Evolutionary conservation across 2,113 vertebrate genomes (phyloP).

Genomic region (Lagenorhynchus albirostris): DNA sequence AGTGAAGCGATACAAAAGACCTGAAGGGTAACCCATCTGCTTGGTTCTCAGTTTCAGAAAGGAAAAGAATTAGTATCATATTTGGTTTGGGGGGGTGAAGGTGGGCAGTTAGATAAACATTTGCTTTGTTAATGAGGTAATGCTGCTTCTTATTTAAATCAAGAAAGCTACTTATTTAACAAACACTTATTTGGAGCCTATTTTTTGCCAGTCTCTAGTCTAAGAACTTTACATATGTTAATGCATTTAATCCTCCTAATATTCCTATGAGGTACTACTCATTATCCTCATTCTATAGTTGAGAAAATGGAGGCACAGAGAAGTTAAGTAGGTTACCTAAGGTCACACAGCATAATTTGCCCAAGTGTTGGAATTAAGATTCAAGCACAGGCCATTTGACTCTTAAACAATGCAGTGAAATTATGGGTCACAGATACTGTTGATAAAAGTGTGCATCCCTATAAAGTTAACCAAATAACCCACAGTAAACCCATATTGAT

Average conservation of each 20-base stretch:
- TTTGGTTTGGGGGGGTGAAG: background rate
- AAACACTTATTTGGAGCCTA: background rate
- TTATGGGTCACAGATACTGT: background rate
- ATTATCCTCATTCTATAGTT: background rate
- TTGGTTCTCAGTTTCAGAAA: background rate
- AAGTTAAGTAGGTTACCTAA: background rate
- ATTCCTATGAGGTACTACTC: background rate
- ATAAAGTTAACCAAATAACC: background rate
- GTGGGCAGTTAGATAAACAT: background rate
- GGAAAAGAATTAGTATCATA: background rate
- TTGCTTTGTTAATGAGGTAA: background rate
- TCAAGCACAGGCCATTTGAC: background rate
- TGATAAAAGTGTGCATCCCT: background rate
- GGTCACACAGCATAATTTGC: background rate
- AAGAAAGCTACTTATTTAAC: background rate
- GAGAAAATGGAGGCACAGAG: background rate
- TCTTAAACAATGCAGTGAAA: background rate
- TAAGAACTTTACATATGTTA: background rate
- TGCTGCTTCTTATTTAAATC: background rate
- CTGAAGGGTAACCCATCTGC: fast-evolving
- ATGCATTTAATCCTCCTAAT: background rate
- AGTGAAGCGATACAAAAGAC: background rate
- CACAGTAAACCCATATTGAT: background rate
- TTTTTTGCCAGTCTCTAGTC: background rate
- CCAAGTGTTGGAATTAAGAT: background rate